These are phyloP conservation scores for Poeciliopsis presidionis DNA, from an alignment of 2,797 vertebrate species.

Conservation along the genomic window DNA sequence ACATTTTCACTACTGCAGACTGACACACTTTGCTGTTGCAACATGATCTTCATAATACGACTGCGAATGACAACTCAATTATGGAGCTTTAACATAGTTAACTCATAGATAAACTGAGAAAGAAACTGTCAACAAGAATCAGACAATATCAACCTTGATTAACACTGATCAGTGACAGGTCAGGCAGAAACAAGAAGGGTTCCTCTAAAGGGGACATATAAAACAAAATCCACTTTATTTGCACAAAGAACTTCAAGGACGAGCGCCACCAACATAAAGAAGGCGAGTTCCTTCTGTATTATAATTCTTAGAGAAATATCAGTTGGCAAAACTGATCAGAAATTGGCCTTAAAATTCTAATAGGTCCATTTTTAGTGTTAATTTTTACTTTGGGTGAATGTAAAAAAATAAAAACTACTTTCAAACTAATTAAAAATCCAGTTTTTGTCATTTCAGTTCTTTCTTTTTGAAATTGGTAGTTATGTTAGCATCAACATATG, in stretches of 20 bases:
- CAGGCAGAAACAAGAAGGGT: background rate
- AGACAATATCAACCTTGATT: background rate
- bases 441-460: background rate
- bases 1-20: background rate
- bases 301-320: background rate
- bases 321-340: background rate
- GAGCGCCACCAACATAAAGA: background rate
- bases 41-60: background rate
- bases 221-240: background rate
- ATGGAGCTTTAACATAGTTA: background rate
- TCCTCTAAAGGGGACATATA: background rate
- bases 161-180: background rate
- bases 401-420: background rate
- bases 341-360: background rate
- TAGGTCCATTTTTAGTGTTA: background rate
- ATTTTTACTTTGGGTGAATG: background rate
- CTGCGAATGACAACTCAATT: background rate
- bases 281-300: background rate
- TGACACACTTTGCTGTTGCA: background rate
- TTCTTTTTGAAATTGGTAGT: background rate
- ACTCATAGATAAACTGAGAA: background rate
- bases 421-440: background rate
- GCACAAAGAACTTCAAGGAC: no score
- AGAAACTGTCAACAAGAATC: background rate
- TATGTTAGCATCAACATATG: background rate